phyloP scores from a whole-genome alignment of 1,140 invertebrate species.

The Steinernema khuongi region DNA sequence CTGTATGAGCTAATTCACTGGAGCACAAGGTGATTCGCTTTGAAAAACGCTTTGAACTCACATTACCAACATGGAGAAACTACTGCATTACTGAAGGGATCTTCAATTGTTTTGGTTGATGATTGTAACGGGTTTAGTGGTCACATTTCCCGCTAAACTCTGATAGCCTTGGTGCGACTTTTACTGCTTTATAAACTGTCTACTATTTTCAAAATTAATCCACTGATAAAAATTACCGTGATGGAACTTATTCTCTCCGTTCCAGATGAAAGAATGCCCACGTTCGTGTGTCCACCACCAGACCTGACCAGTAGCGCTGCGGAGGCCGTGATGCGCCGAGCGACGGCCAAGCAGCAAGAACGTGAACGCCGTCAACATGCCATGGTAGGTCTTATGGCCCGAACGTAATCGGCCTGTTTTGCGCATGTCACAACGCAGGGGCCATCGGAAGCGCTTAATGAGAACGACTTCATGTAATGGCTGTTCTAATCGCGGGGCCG shows the following conservation, averaged over 20 bases:
- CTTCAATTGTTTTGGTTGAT: no score
- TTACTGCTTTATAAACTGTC: no score
- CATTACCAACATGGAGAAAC: no score
- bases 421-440: background rate
- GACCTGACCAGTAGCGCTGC: background rate
- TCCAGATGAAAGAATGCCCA: slow-evolving; percentile 4
- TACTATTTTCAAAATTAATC: background rate
- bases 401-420: background rate
- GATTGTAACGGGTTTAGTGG: no score
- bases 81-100: no score
- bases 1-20: no score
- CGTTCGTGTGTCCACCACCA: background rate
- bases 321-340: background rate
- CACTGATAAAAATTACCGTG: background rate
- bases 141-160: no score
- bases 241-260: no score
- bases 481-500: no score
- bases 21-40: no score
- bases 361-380: background rate
- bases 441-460: background rate
- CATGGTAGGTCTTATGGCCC: background rate
- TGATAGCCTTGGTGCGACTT: no score
- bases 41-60: no score
- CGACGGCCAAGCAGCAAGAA: background rate
- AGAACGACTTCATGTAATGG: background rate